Conservation (phyloP, 2,113 vertebrate genomes). For the Leptosomus discolor region DNA sequence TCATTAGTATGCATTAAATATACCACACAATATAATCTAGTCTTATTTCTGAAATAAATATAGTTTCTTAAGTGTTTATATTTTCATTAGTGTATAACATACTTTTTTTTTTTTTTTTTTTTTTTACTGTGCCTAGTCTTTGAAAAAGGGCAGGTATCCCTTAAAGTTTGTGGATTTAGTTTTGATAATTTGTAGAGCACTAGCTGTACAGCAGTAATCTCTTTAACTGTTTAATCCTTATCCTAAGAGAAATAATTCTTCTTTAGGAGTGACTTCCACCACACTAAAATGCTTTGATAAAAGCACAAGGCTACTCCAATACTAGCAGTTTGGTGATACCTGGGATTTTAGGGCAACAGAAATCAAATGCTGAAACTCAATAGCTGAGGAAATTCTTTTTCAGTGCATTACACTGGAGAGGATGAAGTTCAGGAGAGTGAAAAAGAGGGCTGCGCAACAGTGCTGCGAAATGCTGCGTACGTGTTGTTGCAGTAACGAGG, state of each 20-base stretch:
- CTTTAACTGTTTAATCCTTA: neutral
- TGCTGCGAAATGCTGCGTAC: neutral
- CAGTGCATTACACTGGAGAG: neutral
- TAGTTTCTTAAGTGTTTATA: neutral
- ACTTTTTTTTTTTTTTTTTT: neutral
- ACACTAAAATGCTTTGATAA: neutral
- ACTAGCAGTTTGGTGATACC: neutral
- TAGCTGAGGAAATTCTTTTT: neutral
- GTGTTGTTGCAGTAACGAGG: neutral
- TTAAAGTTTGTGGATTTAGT: neutral
- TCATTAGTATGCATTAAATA: neutral
- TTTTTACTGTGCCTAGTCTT: neutral
- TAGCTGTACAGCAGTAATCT: neutral
- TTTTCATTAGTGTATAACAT: neutral
- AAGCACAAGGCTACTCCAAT: neutral
- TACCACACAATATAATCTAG: neutral
- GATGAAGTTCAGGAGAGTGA: neutral
- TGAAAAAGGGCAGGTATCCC: neutral
- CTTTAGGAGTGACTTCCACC: neutral
- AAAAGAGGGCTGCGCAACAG: neutral
- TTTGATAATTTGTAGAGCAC: neutral
- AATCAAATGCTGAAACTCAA: neutral
- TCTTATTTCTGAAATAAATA: neutral
- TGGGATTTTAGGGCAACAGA: neutral
- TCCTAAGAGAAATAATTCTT: neutral